A percentile compares a stretch with the other conserved stretches of the same genome.
Conservation (phyloP, 1,140 invertebrate species). For the Conus betulinus region DNA sequence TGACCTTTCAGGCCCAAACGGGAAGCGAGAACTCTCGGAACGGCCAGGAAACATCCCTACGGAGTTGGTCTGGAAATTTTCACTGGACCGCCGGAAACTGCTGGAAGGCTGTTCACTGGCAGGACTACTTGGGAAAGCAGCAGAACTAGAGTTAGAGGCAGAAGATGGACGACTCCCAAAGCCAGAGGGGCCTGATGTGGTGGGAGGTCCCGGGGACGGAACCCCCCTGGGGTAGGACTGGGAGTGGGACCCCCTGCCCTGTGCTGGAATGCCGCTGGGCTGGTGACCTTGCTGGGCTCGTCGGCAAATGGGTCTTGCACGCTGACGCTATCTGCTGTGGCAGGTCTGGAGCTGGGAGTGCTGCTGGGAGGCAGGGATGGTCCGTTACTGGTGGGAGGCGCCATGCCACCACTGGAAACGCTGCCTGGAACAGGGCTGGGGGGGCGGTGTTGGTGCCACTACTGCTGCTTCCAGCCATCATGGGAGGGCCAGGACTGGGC, state of each 20-base stretch:
- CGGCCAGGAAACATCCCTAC: constrained; percentile 38
- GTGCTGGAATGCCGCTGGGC: constrained; percentile 35
- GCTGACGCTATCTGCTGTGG: constrained; percentile 70
- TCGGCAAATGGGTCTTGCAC: constrained; percentile 75
- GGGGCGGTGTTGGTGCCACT: background rate
- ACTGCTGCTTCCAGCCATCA: background rate
- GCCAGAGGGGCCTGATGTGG: constrained; percentile 31
- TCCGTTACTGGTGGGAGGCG: constrained; percentile 40
- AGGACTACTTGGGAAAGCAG: constrained; percentile 3
- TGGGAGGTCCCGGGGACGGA: constrained; percentile 51
- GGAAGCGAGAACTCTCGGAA: constrained; percentile 43
- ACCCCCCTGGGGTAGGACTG: constrained; percentile 32
- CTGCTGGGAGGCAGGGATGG: constrained; percentile 37
- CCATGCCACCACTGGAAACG: background rate
- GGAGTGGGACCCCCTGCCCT: constrained; percentile 36
- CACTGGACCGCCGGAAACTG: constrained; percentile 10
- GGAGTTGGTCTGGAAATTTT: constrained; percentile 37
- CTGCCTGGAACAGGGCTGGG: background rate
- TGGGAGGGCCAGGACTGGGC: constrained; percentile 24
- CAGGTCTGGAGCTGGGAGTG: constrained; percentile 44
- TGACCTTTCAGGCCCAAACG: constrained; percentile 54
- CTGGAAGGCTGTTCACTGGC: background rate
- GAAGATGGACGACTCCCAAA: constrained; percentile 22
- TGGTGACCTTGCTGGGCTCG: constrained; percentile 54
- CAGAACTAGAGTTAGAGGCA: background rate